phyloP scores from a whole-genome alignment of 2,888 invertebrate species.

The Crematogaster levior region DNA sequence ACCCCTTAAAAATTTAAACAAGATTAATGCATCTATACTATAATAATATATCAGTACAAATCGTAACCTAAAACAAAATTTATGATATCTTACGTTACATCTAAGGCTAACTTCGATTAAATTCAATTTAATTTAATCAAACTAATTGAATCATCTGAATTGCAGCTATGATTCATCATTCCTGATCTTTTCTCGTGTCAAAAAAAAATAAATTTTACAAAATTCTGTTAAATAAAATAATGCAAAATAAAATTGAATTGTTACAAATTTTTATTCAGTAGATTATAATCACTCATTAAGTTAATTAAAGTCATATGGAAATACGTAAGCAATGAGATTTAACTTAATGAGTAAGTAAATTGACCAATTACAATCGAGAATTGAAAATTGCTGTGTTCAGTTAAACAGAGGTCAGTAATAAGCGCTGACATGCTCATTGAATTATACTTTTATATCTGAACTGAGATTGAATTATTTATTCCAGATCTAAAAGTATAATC shows the following conservation, averaged over 20 bases:
- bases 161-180: background rate
- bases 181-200: background rate
- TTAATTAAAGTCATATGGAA: background rate
- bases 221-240: background rate
- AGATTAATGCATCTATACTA: no score
- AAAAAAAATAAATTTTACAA: constrained; percentile 6
- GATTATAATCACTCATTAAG: background rate
- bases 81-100: background rate
- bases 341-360: background rate
- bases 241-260: background rate
- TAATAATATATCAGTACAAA: background rate
- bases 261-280: background rate
- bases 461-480: no score
- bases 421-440: no score
- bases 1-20: no score
- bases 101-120: background rate
- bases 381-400: no score
- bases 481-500: no score
- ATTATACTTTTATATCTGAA: no score
- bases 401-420: no score
- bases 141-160: background rate
- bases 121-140: background rate
- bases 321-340: background rate
- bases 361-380: background rate
- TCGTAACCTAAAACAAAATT: background rate